These are phyloP conservation scores for Cerastis rubricosa DNA, from an alignment of 2,888 invertebrate species.

Conservation along the genomic window DNA sequence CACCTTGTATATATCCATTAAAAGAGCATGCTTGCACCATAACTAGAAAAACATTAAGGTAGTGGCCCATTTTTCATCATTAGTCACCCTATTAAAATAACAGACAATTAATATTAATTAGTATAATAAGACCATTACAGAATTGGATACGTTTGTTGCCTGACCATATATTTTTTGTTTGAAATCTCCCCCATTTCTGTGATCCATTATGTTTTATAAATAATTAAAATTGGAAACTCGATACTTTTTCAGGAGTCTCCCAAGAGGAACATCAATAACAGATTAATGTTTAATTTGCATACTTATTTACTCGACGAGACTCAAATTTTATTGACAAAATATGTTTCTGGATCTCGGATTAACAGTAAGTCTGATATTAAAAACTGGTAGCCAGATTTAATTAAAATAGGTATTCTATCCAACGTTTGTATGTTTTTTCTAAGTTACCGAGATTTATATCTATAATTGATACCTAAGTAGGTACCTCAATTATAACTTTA, in stretches of 20 bases:
- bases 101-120: conserved; percentile 54
- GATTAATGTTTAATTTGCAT: conserved; percentile 54
- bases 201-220: conserved; percentile 55
- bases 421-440: background rate
- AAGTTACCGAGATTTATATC: background rate
- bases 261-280: conserved; percentile 52
- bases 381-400: background rate
- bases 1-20: conserved; percentile 20
- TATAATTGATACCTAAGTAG: background rate
- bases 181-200: conserved; percentile 5
- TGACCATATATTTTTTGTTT: conserved; percentile 13
- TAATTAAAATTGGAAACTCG: conserved; percentile 42
- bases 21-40: conserved; percentile 37
- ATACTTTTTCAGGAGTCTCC: conserved; percentile 36
- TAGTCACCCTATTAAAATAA: conserved; percentile 47
- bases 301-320: conserved; percentile 34
- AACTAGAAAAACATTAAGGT: conserved; percentile 57
- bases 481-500: background rate
- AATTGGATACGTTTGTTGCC: conserved; percentile 14
- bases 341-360: conserved; percentile 4
- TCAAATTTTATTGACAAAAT: conserved; percentile 19
- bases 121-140: conserved; percentile 40
- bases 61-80: conserved; percentile 50
- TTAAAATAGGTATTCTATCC: background rate
- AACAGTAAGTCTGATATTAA: background rate